These are phyloP conservation scores for Tolypeutes matacus DNA, from an alignment of 2,797 vertebrate species.

Conservation along the genomic window DNA sequence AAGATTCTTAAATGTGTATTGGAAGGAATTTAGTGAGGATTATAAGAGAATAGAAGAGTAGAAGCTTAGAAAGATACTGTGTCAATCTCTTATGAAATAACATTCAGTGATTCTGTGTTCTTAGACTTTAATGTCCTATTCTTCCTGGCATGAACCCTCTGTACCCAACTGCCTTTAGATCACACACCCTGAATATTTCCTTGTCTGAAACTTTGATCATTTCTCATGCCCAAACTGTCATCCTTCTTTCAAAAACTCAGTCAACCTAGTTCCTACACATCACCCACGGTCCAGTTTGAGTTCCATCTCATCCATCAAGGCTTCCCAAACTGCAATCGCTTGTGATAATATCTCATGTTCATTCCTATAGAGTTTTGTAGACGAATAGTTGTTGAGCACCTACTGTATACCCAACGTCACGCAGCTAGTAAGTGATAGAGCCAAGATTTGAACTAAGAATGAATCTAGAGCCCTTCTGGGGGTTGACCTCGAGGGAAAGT, in stretches of 20 bases:
- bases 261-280: not conserved
- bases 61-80: not conserved
- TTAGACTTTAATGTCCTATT: not conserved
- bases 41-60: not conserved
- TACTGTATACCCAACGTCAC: not conserved
- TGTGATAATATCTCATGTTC: not conserved
- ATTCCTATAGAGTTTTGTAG: not conserved
- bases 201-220: not conserved
- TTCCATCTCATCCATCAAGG: not conserved
- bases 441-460: not conserved
- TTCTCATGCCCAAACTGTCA: not conserved
- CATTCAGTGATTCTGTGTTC: not conserved
- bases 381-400: not conserved
- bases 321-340: not conserved
- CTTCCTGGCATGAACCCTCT: not conserved
- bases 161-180: not conserved
- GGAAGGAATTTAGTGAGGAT: conserved; percentile 10
- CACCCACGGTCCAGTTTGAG: not conserved
- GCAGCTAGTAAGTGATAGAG: not conserved
- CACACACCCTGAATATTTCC: not conserved
- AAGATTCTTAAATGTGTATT: conserved; percentile 70
- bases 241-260: not conserved
- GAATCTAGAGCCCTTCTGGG: not conserved
- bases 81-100: not conserved
- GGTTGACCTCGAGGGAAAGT: not conserved